A percentile compares a stretch with the other conserved stretches of the same genome.
Conservation (phyloP, 1,140 invertebrate genomes). For the Drosophila kikkawai region DNA sequence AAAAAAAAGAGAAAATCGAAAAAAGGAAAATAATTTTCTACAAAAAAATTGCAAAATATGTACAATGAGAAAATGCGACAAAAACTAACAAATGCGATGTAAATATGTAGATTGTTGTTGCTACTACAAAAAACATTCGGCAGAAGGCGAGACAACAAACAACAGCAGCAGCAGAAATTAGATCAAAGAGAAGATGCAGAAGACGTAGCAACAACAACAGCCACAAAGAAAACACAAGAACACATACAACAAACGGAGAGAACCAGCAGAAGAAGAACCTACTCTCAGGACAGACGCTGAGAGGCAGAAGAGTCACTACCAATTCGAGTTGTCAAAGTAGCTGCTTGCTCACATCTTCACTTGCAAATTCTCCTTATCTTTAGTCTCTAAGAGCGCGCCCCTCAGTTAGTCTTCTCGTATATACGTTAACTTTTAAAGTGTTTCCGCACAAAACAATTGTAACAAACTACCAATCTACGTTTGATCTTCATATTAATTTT, state of each 20-base stretch:
- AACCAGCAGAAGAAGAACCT: conserved; percentile 7
- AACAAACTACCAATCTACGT: conserved; percentile 35
- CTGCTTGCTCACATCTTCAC: conserved; percentile 19
- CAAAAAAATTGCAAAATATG: conserved; percentile 64
- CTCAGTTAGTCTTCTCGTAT: conserved; percentile 46
- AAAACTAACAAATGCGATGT: conserved; percentile 76
- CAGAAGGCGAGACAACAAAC: conserved; percentile 19
- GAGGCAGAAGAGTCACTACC: conserved; percentile 18
- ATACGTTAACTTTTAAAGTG: conserved; percentile 52
- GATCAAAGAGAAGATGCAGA: conserved; percentile 22
- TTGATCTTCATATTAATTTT: conserved; percentile 46
- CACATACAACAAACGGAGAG: not conserved
- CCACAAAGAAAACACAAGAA: conserved; percentile 44
- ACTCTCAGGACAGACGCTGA: conserved; percentile 19
- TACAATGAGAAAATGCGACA: conserved; percentile 59
- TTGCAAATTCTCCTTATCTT: conserved; percentile 24
- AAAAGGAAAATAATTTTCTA: conserved; percentile 70
- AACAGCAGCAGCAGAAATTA: conserved; percentile 34
- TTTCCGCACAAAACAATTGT: conserved; percentile 33
- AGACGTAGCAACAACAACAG: conserved; percentile 49
- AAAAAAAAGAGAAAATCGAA: conserved; percentile 43
- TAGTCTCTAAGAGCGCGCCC: conserved; percentile 32
- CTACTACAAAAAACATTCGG: conserved; percentile 39
- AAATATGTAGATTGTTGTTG: conserved; percentile 77
- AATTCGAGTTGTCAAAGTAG: conserved; percentile 41